A percentile compares a stretch with the other conserved stretches of the same genome.
Evolutionary conservation across 1,140 invertebrate genomes (phyloP).

Genomic region (Bradynema listronoti): DNA sequence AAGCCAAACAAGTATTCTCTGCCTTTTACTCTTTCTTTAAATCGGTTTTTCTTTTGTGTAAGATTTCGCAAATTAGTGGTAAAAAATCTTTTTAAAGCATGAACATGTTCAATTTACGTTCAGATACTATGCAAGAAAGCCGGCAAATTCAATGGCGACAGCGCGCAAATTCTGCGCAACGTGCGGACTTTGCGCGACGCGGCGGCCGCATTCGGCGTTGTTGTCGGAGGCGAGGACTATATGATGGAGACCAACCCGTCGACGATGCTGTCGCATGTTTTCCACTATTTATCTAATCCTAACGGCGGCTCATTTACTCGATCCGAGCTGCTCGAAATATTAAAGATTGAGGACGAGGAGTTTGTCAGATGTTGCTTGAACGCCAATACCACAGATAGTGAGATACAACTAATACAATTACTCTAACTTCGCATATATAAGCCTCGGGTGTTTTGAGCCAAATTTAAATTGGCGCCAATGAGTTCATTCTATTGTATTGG

Average conservation of each 20-base stretch:
- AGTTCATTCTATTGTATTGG: no score
- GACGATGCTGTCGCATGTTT: slow-evolving; percentile 46
- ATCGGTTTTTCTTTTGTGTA: no score
- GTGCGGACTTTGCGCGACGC: slow-evolving; percentile 24
- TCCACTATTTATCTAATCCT: slow-evolving; percentile 19
- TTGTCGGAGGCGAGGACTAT: no score
- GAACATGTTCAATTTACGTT: no score
- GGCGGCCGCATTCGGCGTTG: slow-evolving; percentile 7
- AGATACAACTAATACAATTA: no score
- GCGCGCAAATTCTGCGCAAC: slow-evolving; percentile 26
- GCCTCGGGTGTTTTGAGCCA: no score
- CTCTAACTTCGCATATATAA: no score
- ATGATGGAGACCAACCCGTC: slow-evolving; percentile 63
- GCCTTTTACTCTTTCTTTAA: no score
- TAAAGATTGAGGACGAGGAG: slow-evolving; percentile 66
- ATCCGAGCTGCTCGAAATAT: slow-evolving; percentile 69
- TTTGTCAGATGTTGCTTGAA: slow-evolving; percentile 67
- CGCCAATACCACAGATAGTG: slow-evolving; percentile 63
- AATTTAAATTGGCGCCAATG: no score
- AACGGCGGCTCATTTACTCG: slow-evolving; percentile 53
- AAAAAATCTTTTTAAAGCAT: no score
- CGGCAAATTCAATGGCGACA: neutral
- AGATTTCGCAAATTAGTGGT: no score
- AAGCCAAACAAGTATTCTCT: no score
- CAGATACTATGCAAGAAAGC: slow-evolving; percentile 15